Evolutionary conservation across 2,797 vertebrate species (phyloP).

Genomic region (Hirundo rustica): DNA sequence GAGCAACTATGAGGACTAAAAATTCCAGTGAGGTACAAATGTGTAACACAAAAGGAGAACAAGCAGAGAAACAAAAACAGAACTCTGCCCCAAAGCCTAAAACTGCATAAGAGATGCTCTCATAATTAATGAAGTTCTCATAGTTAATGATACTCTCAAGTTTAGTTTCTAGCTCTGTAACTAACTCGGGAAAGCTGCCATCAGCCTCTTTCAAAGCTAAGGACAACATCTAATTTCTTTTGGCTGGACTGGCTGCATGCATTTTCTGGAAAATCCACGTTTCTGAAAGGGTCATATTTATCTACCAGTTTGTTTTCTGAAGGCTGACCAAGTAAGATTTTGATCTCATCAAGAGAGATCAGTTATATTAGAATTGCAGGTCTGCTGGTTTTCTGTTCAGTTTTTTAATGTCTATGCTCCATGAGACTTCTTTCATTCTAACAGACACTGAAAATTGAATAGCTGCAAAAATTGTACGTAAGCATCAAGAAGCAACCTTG

Average conservation of each 20-base stretch:
- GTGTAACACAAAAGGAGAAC: not conserved
- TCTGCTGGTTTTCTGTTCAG: not conserved
- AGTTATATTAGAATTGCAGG: not conserved
- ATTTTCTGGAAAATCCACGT: not conserved
- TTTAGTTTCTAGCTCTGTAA: not conserved
- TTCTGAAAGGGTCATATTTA: not conserved
- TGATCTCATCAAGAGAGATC: not conserved
- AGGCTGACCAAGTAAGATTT: not conserved
- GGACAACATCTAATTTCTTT: not conserved
- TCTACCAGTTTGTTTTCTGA: not conserved
- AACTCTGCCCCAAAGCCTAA: not conserved
- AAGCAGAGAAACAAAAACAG: not conserved
- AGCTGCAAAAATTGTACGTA: not conserved
- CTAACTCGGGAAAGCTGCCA: not conserved
- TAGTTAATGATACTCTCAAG: not conserved
- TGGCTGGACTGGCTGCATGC: not conserved
- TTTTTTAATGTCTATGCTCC: not conserved
- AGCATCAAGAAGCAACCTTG: not conserved
- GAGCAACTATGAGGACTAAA: not conserved
- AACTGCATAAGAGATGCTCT: not conserved
- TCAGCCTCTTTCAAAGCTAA: not conserved
- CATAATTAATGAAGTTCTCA: not conserved
- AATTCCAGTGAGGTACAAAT: not conserved
- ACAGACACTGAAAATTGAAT: not conserved
- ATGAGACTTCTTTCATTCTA: not conserved